Evolutionary conservation across 1,140 invertebrate genomes (phyloP).

Genomic region (Penaeus vannamei): DNA sequence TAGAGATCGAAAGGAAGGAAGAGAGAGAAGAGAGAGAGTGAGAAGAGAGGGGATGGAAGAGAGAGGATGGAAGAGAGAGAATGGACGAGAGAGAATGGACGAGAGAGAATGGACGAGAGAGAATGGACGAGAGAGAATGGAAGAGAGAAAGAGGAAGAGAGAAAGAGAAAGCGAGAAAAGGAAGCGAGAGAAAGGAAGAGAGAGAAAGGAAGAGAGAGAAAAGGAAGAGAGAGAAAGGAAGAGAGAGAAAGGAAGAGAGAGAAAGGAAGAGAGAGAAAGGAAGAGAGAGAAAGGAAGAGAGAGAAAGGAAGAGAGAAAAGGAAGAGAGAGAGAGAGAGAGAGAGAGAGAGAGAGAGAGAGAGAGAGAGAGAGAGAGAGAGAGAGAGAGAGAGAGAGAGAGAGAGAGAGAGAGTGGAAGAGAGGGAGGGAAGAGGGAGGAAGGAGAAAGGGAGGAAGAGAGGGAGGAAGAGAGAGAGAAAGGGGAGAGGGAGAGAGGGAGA

Average conservation of each 20-base stretch:
- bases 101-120: not conserved
- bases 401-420: not conserved
- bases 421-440: not conserved
- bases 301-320: not conserved
- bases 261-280: not conserved
- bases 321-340: not conserved
- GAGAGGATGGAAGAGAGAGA: not conserved
- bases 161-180: slow-evolving; percentile 23
- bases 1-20: not conserved
- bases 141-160: not conserved
- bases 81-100: not conserved
- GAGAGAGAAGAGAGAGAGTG: not conserved
- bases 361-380: slow-evolving; percentile 29
- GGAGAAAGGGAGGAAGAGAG: slow-evolving; percentile 32
- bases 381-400: not conserved
- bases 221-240: not conserved
- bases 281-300: not conserved
- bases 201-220: not conserved
- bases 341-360: slow-evolving; percentile 21
- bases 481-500: not conserved
- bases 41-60: not conserved
- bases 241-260: not conserved
- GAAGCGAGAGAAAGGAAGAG: not conserved
- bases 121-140: not conserved
- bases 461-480: not conserved